These are phyloP conservation scores for Mesitornis unicolor DNA, from an alignment of 2,113 vertebrate species.

Conservation along the genomic window DNA sequence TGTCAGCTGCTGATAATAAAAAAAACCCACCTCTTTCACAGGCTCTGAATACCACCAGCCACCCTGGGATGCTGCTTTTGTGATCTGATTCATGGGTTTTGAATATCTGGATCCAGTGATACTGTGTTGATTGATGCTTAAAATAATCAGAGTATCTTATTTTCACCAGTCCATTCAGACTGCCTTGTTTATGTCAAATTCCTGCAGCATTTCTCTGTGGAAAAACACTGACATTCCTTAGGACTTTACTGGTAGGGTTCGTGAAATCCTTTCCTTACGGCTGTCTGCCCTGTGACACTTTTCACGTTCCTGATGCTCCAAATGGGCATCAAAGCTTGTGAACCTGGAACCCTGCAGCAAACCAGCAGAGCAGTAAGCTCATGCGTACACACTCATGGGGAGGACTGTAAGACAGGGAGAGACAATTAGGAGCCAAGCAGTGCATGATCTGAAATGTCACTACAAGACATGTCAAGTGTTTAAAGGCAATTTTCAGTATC, in stretches of 20 bases:
- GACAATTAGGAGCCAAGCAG: not conserved
- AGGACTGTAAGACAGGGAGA: not conserved
- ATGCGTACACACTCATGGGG: fast-evolving
- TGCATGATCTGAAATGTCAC: not conserved
- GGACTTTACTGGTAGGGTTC: not conserved
- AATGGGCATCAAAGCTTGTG: not conserved
- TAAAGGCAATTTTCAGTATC: not conserved
- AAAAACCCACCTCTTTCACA: not conserved
- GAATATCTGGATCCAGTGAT: not conserved
- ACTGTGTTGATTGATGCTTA: not conserved
- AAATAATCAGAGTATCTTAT: not conserved
- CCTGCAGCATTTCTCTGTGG: not conserved
- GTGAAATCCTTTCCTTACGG: not conserved
- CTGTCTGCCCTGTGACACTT: not conserved
- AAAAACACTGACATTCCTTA: not conserved
- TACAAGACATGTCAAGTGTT: not conserved
- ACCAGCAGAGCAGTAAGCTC: not conserved
- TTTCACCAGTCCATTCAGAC: not conserved
- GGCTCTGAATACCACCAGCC: not conserved
- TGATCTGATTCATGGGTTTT: not conserved
- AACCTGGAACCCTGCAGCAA: not conserved
- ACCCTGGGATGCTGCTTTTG: not conserved
- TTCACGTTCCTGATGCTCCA: not conserved
- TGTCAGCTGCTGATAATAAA: not conserved
- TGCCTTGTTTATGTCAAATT: not conserved